Percentiles rank a stretch among this genome's conserved stretches.
These are phyloP conservation scores for Drosophila trichaetosa DNA, from an alignment of 2,888 invertebrate genomes.

Conservation along the genomic window DNA sequence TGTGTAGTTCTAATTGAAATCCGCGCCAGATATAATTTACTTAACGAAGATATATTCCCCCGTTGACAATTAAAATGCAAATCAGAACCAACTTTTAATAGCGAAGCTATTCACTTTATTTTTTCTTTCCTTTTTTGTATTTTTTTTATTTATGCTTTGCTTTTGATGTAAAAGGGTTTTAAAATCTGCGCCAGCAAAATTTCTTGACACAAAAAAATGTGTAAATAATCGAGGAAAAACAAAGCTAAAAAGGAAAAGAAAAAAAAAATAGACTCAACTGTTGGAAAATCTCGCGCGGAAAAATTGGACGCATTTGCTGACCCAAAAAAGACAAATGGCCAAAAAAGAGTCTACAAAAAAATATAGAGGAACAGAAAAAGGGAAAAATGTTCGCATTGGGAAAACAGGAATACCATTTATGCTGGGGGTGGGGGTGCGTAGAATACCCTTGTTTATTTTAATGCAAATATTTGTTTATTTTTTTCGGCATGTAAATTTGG, in stretches of 20 bases:
- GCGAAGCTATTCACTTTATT: conserved; percentile 29
- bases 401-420: conserved; percentile 33
- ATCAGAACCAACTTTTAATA: conserved; percentile 52
- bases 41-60: conserved; percentile 45
- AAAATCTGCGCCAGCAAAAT: conserved; percentile 40
- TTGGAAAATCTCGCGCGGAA: conserved; percentile 65
- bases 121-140: background rate
- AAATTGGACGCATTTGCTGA: conserved; percentile 66
- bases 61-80: conserved; percentile 47
- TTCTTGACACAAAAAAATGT: conserved; percentile 44
- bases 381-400: conserved; percentile 53
- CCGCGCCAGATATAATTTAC: conserved; percentile 35
- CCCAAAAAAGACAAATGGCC: conserved; percentile 65
- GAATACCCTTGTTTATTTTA: conserved; percentile 66
- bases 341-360: conserved; percentile 19
- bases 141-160: conserved; percentile 3
- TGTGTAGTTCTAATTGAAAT: conserved; percentile 43
- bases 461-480: conserved; percentile 80
- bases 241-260: conserved; percentile 8
- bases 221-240: conserved; percentile 64
- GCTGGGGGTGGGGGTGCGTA: background rate
- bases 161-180: conserved; percentile 46
- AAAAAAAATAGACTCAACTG: conserved; percentile 54
- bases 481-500: conserved; percentile 45
- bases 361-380: conserved; percentile 56